Evolutionary conservation across 2,797 vertebrate species (phyloP).

Genomic region (Masticophis lateralis): DNA sequence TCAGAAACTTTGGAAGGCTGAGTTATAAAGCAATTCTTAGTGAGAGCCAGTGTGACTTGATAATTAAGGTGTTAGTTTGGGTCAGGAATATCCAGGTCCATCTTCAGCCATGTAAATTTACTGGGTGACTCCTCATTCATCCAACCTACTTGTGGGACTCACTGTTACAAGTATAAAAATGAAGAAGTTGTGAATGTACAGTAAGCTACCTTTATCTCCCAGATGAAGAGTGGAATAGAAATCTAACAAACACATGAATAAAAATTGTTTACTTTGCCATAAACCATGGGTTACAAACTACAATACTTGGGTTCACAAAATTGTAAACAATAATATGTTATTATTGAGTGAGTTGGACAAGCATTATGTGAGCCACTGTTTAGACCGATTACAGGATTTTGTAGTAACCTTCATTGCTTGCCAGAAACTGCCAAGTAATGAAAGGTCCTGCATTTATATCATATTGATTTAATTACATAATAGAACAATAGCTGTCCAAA

Average conservation of each 20-base stretch:
- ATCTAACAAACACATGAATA: not conserved
- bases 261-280: not conserved
- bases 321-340: not conserved
- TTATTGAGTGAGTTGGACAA: not conserved
- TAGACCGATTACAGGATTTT: not conserved
- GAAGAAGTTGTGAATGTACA: not conserved
- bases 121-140: not conserved
- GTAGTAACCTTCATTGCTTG: not conserved
- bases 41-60: not conserved
- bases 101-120: not conserved
- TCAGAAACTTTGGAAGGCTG: not conserved
- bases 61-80: not conserved
- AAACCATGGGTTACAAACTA: not conserved
- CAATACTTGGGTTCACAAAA: not conserved
- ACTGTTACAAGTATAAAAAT: not conserved
- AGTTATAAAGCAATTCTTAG: not conserved
- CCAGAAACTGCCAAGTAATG: not conserved
- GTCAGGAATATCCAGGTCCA: not conserved
- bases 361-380: not conserved
- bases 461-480: not conserved
- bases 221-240: not conserved
- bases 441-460: not conserved
- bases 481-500: not conserved
- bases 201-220: not conserved
- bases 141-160: not conserved